Percentiles rank a stretch among this genome's conserved stretches.
Evolutionary conservation across 2,888 invertebrate species (phyloP).

Genomic region (Urechis unicinctus): DNA sequence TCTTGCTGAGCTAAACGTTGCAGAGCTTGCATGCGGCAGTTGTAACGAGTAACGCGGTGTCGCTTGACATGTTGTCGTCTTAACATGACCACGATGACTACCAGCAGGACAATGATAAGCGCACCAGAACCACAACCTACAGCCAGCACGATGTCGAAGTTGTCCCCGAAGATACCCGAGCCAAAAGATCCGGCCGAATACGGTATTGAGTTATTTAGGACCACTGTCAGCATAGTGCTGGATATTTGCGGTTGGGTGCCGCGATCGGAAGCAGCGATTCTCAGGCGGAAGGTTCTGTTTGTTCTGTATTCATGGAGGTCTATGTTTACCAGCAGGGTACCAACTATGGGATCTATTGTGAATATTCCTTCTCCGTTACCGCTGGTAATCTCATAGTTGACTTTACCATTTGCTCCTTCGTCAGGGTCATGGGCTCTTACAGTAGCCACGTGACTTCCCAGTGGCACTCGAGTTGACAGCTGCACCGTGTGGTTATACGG

Average conservation of each 20-base stretch:
- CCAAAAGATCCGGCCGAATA: neutral
- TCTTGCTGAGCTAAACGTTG: neutral
- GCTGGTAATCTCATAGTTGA: neutral
- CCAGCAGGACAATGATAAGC: neutral
- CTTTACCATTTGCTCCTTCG: neutral
- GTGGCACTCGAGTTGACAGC: neutral
- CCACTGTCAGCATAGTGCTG: neutral
- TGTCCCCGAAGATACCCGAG: neutral
- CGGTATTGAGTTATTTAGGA: neutral
- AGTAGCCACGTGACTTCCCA: neutral
- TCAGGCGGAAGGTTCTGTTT: neutral
- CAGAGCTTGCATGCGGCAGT: neutral
- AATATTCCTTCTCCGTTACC: neutral
- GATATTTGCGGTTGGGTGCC: neutral
- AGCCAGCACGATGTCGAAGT: neutral
- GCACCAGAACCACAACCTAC: neutral
- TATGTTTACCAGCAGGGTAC: neutral
- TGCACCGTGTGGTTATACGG: neutral
- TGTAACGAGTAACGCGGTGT: neutral
- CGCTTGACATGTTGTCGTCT: neutral
- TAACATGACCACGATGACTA: conserved; percentile 1
- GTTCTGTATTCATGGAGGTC: neutral
- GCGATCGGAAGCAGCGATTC: neutral
- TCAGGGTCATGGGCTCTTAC: neutral
- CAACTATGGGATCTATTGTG: neutral